phyloP scores from a whole-genome alignment of 2,797 vertebrate genomes.

The Enteromius fasciolatus region DNA sequence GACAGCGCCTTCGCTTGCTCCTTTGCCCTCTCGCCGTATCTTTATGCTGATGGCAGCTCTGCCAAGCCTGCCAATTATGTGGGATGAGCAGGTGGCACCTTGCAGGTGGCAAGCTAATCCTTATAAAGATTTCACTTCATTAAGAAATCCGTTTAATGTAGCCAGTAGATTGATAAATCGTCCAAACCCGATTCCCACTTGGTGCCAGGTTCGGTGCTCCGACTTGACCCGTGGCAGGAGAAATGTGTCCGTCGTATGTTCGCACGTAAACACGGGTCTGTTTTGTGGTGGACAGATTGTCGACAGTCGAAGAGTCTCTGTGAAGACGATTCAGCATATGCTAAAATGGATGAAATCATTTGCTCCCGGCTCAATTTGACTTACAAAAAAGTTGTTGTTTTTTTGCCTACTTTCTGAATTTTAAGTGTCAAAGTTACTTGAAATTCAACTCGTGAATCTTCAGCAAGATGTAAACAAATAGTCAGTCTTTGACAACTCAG shows the following conservation, averaged over 20 bases:
- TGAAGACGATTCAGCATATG: conserved; percentile 35
- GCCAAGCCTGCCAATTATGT: conserved; percentile 83
- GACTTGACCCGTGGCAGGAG: conserved; percentile 75
- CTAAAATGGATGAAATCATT: conserved; percentile 30
- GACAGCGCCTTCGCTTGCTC: conserved; percentile 73
- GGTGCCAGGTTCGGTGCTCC: conserved; percentile 76
- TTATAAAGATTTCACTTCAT: conserved; percentile 87
- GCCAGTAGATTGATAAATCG: conserved; percentile 85
- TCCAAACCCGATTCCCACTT: conserved; percentile 66
- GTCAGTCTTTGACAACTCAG: neutral
- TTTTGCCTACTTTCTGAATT: conserved; percentile 10
- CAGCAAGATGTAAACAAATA: neutral
- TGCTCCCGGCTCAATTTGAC: conserved; percentile 46
- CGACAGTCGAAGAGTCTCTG: conserved; percentile 15
- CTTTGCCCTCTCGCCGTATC: conserved; percentile 78
- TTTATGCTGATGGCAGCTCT: conserved; percentile 78
- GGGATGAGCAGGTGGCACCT: conserved; percentile 84
- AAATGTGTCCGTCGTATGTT: conserved; percentile 32
- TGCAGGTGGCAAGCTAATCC: conserved; percentile 85
- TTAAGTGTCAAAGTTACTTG: conserved; percentile 12
- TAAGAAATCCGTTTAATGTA: conserved; percentile 88
- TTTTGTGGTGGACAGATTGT: conserved; percentile 43
- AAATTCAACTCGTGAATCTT: neutral
- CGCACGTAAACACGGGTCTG: conserved; percentile 25
- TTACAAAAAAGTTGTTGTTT: conserved; percentile 33